These are phyloP conservation scores for Platysternon megacephalum DNA, from an alignment of 2,113 vertebrate species.

Conservation along the genomic window DNA sequence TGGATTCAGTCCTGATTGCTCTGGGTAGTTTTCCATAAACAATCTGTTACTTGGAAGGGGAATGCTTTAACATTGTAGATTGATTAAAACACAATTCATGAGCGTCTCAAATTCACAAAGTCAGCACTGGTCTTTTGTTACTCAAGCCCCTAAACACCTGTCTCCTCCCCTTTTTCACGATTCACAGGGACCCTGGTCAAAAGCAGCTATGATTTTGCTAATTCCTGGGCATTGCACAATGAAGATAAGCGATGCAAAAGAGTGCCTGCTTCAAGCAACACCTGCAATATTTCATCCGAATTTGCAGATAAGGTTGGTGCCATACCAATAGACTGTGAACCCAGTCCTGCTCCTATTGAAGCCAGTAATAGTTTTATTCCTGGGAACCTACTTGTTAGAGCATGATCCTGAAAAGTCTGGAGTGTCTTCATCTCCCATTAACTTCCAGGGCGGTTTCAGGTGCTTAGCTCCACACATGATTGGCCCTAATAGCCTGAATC, in stretches of 20 bases:
- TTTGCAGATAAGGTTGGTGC: slow-evolving; percentile 77
- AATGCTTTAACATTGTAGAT: accelerated
- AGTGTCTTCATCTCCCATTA: not conserved
- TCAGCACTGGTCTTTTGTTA: not conserved
- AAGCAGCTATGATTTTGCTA: slow-evolving; percentile 92
- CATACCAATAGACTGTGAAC: not conserved
- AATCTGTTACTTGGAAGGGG: not conserved
- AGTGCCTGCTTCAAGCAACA: slow-evolving; percentile 77
- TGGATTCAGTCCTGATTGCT: not conserved
- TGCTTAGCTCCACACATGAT: not conserved
- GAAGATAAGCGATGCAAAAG: slow-evolving; percentile 84
- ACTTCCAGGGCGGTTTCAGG: not conserved
- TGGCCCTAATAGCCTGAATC: not conserved
- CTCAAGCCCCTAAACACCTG: not conserved
- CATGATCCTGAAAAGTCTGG: not conserved
- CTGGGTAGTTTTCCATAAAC: not conserved
- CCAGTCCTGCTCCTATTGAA: not conserved
- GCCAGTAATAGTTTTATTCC: not conserved
- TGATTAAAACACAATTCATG: not conserved
- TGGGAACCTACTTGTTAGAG: not conserved
- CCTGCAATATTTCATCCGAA: slow-evolving; percentile 85
- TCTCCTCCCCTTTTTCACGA: slow-evolving; percentile 1
- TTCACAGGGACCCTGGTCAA: slow-evolving; percentile 86
- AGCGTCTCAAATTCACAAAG: not conserved
- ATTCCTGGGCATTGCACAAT: slow-evolving; percentile 94